Conservation (phyloP, 2,888 invertebrate genomes). For the Phalera bucephala region DNA sequence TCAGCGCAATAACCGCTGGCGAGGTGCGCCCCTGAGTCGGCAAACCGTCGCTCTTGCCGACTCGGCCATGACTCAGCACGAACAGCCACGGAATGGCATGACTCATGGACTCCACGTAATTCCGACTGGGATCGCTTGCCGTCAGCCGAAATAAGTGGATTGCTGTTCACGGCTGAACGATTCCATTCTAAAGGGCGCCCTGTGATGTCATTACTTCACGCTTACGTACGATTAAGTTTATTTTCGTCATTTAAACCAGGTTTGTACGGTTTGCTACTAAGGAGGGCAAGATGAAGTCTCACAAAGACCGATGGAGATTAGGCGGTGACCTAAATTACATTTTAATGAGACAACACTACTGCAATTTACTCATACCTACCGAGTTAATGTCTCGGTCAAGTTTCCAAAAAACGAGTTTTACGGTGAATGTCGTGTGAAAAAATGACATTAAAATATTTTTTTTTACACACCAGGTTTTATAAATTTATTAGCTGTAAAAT, state of each 20-base stretch:
- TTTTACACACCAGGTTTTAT: background rate
- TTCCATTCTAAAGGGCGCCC: slow-evolving; percentile 60
- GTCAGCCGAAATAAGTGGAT: slow-evolving; percentile 77
- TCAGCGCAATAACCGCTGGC: slow-evolving; percentile 63
- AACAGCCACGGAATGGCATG: slow-evolving; percentile 44
- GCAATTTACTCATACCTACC: slow-evolving; percentile 32
- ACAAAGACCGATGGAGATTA: slow-evolving; percentile 39
- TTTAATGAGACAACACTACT: slow-evolving; percentile 55
- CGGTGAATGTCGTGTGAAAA: slow-evolving; percentile 1
- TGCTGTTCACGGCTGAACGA: slow-evolving; percentile 69
- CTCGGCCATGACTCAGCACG: slow-evolving; percentile 65
- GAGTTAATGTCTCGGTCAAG: slow-evolving; percentile 11
- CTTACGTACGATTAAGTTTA: slow-evolving; percentile 31
- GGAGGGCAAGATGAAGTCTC: slow-evolving; percentile 17
- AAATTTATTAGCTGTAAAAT: background rate
- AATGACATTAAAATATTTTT: background rate
- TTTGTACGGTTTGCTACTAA: slow-evolving; percentile 13
- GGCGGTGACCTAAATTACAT: slow-evolving; percentile 56
- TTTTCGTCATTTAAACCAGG: slow-evolving; percentile 4
- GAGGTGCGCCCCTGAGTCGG: slow-evolving; percentile 58
- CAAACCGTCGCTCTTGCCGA: slow-evolving; percentile 48
- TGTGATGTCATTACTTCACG: slow-evolving; percentile 53
- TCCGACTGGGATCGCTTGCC: slow-evolving; percentile 56
- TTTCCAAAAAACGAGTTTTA: slow-evolving; percentile 1
- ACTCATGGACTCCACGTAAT: slow-evolving; percentile 64